Evolutionary conservation across 2,113 vertebrate genomes (phyloP).

Genomic region (Corythornis vintsioides): DNA sequence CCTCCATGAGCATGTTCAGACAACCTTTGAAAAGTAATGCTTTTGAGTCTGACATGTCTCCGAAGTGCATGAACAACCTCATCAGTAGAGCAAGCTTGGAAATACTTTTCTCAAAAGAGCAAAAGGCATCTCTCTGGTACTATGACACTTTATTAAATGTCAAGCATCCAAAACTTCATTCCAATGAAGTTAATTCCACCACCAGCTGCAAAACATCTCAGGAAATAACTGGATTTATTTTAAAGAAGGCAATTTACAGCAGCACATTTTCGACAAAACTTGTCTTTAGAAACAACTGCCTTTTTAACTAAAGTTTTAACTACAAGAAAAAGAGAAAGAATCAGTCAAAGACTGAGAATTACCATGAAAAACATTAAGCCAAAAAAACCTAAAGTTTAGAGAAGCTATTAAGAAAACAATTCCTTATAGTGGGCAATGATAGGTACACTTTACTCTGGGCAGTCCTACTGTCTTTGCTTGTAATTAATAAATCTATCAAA

Average conservation of each 20-base stretch:
- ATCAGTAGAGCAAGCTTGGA: background rate
- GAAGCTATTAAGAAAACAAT: background rate
- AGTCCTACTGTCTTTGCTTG: background rate
- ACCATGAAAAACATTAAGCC: background rate
- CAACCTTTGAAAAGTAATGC: background rate
- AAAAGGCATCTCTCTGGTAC: background rate
- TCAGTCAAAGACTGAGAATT: background rate
- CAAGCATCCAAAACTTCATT: background rate
- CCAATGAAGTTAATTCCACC: background rate
- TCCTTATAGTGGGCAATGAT: background rate
- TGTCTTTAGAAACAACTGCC: background rate
- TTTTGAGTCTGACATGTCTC: background rate
- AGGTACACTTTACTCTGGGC: background rate
- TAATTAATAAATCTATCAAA: background rate
- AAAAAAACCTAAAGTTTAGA: background rate
- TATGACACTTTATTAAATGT: background rate
- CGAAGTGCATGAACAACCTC: background rate
- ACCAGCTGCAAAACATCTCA: background rate
- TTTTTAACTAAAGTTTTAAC: background rate
- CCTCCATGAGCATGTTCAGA: background rate
- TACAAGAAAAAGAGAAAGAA: background rate
- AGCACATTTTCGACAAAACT: background rate
- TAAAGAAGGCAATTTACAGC: background rate
- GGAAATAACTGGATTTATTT: background rate
- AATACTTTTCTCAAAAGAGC: background rate